A percentile compares a stretch with the other conserved stretches of the same genome.
phyloP scores from a whole-genome alignment of 2,113 vertebrate genomes.

The Xerus inauris region DNA sequence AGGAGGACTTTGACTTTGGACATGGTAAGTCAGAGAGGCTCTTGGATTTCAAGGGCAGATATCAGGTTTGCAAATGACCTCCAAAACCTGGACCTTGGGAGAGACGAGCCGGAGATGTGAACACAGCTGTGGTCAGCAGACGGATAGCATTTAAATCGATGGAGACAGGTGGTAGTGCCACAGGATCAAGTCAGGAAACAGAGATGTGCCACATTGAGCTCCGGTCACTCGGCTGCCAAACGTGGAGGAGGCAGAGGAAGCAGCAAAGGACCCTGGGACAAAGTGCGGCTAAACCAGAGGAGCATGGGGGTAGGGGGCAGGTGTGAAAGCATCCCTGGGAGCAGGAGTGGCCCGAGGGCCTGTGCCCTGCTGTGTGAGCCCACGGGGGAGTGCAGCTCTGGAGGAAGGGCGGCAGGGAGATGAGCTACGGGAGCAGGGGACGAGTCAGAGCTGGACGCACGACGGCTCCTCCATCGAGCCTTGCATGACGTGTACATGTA shows the following conservation, averaged over 20 bases:
- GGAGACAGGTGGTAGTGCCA: too few relatives aligned
- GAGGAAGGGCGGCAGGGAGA: rapidly evolving
- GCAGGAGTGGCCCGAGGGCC: too few relatives aligned
- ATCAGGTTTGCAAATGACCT: neutral
- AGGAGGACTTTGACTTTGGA: too few relatives aligned
- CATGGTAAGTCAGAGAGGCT: neutral
- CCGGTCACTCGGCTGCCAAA: rapidly evolving
- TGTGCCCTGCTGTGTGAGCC: rapidly evolving
- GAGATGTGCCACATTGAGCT: neutral
- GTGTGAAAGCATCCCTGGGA: too few relatives aligned
- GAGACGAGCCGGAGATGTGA: too few relatives aligned
- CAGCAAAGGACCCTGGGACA: too few relatives aligned
- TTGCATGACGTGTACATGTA: too few relatives aligned
- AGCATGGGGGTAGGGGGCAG: too few relatives aligned
- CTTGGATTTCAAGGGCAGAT: neutral
- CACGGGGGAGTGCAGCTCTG: rapidly evolving
- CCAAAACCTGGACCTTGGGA: too few relatives aligned
- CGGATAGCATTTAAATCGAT: too few relatives aligned
- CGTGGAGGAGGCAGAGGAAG: neutral
- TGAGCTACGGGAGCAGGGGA: neutral
- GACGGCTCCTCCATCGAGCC: too few relatives aligned
- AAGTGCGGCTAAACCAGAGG: neutral
- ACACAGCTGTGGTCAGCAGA: too few relatives aligned
- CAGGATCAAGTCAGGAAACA: neutral
- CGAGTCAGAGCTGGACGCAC: neutral